Conservation (phyloP, 2,113 vertebrate species). For the Burhinus bistriatus region DNA sequence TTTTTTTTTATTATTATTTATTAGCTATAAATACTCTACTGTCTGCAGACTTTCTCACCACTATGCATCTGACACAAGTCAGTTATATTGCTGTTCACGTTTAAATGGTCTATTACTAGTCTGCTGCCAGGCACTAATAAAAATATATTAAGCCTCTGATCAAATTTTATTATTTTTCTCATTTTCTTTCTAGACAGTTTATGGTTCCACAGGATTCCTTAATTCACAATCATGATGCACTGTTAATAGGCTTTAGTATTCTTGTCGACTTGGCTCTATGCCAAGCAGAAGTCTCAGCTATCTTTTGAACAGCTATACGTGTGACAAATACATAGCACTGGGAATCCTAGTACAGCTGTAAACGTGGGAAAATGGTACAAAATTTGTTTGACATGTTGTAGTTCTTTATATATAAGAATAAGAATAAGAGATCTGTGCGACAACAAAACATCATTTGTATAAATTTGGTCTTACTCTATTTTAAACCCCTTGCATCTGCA, state of each 20-base stretch:
- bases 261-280: slow-evolving; percentile 28
- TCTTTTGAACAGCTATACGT: slow-evolving; percentile 8
- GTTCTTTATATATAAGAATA: not conserved
- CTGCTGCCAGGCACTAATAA: slow-evolving; percentile 47
- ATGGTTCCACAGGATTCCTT: slow-evolving; percentile 41
- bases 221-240: slow-evolving; percentile 33
- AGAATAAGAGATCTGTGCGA: not conserved
- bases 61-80: not conserved
- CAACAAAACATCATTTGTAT: not conserved
- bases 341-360: not conserved
- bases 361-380: not conserved
- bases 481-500: not conserved
- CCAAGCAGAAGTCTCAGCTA: slow-evolving; percentile 54
- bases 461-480: not conserved
- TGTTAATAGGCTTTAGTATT: slow-evolving; percentile 41
- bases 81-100: not conserved
- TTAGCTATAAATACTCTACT: not conserved
- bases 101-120: slow-evolving; percentile 43
- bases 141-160: slow-evolving; percentile 48
- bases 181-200: slow-evolving; percentile 46
- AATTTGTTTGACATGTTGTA: not conserved
- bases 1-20: not conserved
- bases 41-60: not conserved
- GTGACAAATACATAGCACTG: not conserved
- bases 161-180: slow-evolving; percentile 45